These are phyloP conservation scores for Helleia helle DNA, from an alignment of 2,888 invertebrate species.

Conservation along the genomic window DNA sequence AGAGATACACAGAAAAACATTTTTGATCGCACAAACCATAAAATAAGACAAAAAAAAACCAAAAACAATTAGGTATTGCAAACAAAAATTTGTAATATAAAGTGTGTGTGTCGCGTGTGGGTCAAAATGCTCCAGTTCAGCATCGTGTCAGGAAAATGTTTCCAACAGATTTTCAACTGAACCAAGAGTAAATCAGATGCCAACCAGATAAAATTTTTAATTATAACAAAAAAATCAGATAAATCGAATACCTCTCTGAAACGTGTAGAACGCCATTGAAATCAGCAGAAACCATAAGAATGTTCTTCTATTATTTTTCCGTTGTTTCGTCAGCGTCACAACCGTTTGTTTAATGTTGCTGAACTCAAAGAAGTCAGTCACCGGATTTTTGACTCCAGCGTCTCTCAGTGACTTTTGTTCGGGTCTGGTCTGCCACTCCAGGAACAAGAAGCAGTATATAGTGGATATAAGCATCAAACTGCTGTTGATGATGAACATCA, in stretches of 20 bases:
- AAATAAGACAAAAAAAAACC: too few relatives aligned
- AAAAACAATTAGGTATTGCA: too few relatives aligned
- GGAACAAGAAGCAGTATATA: constrained; percentile 75
- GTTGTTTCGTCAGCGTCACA: constrained; percentile 73
- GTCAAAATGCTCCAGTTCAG: too few relatives aligned
- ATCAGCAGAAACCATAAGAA: constrained; percentile 80
- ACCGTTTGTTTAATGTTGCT: constrained; percentile 78
- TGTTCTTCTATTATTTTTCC: constrained; percentile 72
- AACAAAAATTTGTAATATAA: too few relatives aligned
- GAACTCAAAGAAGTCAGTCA: constrained; percentile 82
- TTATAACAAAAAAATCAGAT: too few relatives aligned
- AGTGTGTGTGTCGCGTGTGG: too few relatives aligned
- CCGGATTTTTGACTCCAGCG: constrained; percentile 69
- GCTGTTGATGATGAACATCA: constrained; percentile 83
- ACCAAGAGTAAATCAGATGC: too few relatives aligned
- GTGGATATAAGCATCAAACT: constrained; percentile 75
- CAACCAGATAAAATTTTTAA: too few relatives aligned
- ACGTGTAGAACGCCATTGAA: constrained; percentile 86
- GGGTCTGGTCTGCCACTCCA: constrained; percentile 81
- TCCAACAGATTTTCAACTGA: too few relatives aligned
- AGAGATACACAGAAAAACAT: too few relatives aligned
- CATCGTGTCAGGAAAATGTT: too few relatives aligned
- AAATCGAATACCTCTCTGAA: constrained; percentile 76
- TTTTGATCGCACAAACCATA: too few relatives aligned
- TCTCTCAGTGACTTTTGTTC: constrained; percentile 76